Percentiles rank a stretch among this genome's conserved stretches.
Evolutionary conservation across 2,888 invertebrate species (phyloP).

Genomic region (Volucella inflata): DNA sequence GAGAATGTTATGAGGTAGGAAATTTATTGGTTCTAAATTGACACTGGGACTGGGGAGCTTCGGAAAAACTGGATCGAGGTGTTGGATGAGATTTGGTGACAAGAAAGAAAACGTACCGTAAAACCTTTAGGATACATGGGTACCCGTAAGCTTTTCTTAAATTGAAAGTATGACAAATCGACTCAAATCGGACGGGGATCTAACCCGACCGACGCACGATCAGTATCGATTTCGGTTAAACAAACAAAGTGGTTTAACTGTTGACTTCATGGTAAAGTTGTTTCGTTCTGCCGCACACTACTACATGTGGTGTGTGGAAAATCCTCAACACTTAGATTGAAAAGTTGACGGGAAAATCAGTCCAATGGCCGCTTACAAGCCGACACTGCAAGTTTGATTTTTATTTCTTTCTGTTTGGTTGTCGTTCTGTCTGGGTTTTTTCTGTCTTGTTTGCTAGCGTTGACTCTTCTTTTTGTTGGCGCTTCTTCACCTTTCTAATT

Average conservation of each 20-base stretch:
- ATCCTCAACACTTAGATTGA: slow-evolving; percentile 48
- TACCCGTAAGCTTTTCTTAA: slow-evolving; percentile 1
- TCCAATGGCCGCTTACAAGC: slow-evolving; percentile 51
- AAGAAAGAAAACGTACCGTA: neutral
- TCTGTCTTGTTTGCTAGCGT: slow-evolving; percentile 12
- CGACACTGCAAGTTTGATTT: slow-evolving; percentile 41
- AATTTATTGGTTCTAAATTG: slow-evolving; percentile 8
- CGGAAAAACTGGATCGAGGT: slow-evolving; percentile 7
- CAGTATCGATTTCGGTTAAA: slow-evolving; percentile 37
- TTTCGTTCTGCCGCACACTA: neutral
- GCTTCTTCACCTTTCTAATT: slow-evolving; percentile 51
- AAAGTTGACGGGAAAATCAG: slow-evolving; percentile 59
- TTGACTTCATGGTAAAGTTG: neutral
- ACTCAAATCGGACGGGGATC: neutral
- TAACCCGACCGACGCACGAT: slow-evolving; percentile 2
- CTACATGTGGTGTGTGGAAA: slow-evolving; percentile 21
- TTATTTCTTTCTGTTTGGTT: slow-evolving; percentile 24
- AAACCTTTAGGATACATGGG: neutral
- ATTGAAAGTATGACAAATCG: slow-evolving; percentile 34
- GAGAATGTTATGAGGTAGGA: slow-evolving; percentile 55
- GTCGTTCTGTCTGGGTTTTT: slow-evolving; percentile 25
- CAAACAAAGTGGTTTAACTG: slow-evolving; percentile 18
- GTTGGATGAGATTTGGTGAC: neutral
- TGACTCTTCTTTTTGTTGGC: slow-evolving; percentile 18
- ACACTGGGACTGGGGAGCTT: neutral